Evolutionary conservation across 2,797 vertebrate species (phyloP), one percentile per base, ranked within the genome.

Genomic region (Tokudaia muenninki): DNA sequence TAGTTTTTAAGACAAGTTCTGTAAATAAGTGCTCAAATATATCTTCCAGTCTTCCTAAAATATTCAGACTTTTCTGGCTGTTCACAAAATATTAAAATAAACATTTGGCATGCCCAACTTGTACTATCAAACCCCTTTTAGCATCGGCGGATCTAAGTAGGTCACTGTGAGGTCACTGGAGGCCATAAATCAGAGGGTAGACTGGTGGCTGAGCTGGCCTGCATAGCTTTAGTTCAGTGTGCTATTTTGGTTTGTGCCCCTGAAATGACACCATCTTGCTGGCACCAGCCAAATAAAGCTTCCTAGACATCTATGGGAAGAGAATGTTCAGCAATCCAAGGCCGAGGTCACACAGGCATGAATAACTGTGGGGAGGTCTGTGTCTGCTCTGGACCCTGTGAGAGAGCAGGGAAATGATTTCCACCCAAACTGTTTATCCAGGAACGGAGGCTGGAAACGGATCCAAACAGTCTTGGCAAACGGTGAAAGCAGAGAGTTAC

Each of bases 291-390:
- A 75, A 61, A 84, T 97, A 75, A 96, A 94, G 92, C 97, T 97
- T 95, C 96, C 91, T 96, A 95, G 96, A 96, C 92, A 91, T 94
- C 92, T 91, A 80, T 97, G 97, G 96, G 94, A 94, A 97, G 97
- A 75, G 95, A 94, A 77, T 34, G 91, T 47, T 90, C 70, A 44
- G 16, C 11, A 44, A 94, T 86, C 92, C 91, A 79, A 80, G 91
- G 50, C 93, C 22, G 16, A 87, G 86, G 88, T 92, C 89, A 87
- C 82, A 55, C 29, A 67, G 88, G 92, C 96, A 94, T 90, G 91
- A 94, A 84, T 92, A 52, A 90, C 78, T 22, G 31, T 6, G 50
- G 83, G 84, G 65, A 77, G 22, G 52, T 90, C 94, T 78, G 72
- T 29, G 67, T 92, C 92, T 92, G 90, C 96, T 65, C 50, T 13